Base-by-base conservation (phyloP, 1,140 invertebrate species). In the Oscheius sp. region DNA sequence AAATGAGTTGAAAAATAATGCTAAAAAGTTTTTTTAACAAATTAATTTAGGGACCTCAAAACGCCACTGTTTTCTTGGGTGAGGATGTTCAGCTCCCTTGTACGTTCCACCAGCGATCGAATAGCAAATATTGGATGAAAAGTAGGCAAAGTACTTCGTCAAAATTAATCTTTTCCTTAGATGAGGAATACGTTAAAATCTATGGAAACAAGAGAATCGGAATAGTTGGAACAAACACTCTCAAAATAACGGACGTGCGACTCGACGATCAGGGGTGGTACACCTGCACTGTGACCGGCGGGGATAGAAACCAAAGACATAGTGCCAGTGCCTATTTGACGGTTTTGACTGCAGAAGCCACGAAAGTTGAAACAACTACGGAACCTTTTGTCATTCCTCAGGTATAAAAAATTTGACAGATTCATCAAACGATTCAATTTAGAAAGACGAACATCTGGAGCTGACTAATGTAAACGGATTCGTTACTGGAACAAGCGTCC, bases 71-170 rank as follows among this genome's bases (percentile, higher is more conserved):
- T 2, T 20, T 34, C 0, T 35, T 35, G 4, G 72, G 72, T 7
- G 29, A 68, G n/a, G 38, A n/a, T 26, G 66, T 52, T 18, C 31
- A 42, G 31, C 36, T 74, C 15, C 35, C 35, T 0, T 74, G 72
- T 49, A 45, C 49, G 3, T 36, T 68, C 7, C 49, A n/a, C n/a
- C n/a, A 61, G 29, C 58, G 64, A 68, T 64, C 68, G 13, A 65
- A 64, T 46, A 36, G 35, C 62, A 79, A 63, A 20, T 79, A 75
- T 18, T 79, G 78, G 78, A 52, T 79, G 62, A 78, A 80, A 66
- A 55, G 77, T 79, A 26, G 49, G 65, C 15, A 64, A 18, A 15
- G 26, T 29, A n/a, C 15, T n/a, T n/a, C 28, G 62, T 20, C 18
- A 15, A 20, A 62, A 64, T 58, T 13, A 68, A 10, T 29, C 15